Base-by-base conservation (phyloP, 2,113 vertebrate species). In the Peromyscus californicus region DNA sequence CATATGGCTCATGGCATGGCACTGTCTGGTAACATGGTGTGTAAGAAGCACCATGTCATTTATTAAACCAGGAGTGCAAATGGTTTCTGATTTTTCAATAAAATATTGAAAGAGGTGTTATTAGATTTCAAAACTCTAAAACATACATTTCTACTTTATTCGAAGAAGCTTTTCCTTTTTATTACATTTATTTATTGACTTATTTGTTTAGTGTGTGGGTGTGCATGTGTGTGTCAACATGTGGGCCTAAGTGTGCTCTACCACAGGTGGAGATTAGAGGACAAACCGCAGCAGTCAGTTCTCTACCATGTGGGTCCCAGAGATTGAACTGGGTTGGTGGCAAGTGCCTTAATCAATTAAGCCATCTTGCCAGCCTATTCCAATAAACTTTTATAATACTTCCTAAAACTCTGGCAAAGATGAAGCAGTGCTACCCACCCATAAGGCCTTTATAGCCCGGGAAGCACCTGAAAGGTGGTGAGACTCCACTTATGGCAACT, bases 81-180 rank as follows among this genome's bases (percentile, higher is more conserved):
- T 67, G 26, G 39, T 65, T 88, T 36, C 65, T 24, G 3, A 3
- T 51, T 24, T 79, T 79, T 89, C 24, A 78, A 88, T 75, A 83
- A 69, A 79, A 82, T 12, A 65, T 65, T 65, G 29, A 29, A 88
- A 79, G 42, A 85, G 26, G 87, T 61, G 4, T 42, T 95, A 72
- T 88, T 87, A 90, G 82, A 92, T 86, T 91, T 94, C 7, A 29
- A 86, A 91, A 59, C 19, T 67, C 13, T 33, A 89, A 63, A 89
- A 69, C 36, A 7, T 59, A 74, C 29, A 42, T 89, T 82, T 83
- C 26, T 54, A 69, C 36, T 80, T 83, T 16, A 72, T 59, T 36
- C 13, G 83, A 89, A 82, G 76, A 82, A 39, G n/a, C 63, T 95
- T 82, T 90, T 17, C 31, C 5, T 85, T 85, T 76, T 85, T 65